Conservation (phyloP, 64 coral and sea anemone species). For the Actinia tenebrosa region DNA sequence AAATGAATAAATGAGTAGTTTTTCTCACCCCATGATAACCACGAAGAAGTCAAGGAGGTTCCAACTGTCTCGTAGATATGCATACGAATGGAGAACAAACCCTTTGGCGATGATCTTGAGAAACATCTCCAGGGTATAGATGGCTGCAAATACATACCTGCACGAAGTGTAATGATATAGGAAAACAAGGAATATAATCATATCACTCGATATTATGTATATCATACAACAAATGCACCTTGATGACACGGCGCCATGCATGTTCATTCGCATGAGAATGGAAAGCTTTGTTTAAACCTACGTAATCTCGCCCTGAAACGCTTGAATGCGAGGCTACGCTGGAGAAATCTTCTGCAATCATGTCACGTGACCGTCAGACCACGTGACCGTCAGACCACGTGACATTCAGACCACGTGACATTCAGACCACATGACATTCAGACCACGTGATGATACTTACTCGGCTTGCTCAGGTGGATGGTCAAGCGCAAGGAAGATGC, state of each 20-base stretch:
- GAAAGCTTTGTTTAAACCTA: too few species aligned
- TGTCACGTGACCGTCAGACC: too few species aligned
- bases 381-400: too few species aligned
- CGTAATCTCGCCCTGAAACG: too few species aligned
- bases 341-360: too few species aligned
- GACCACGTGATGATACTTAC: slow-evolving; percentile 34
- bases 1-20: slow-evolving; percentile 4
- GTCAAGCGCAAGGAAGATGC: slow-evolving; percentile 69
- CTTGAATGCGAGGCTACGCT: too few species aligned
- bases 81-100: slow-evolving; percentile 59
- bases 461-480: slow-evolving; percentile 63
- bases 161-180: neutral
- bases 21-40: slow-evolving; percentile 55
- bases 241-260: too few species aligned
- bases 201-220: too few species aligned
- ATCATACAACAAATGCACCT: too few species aligned
- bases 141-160: slow-evolving; percentile 68
- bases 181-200: too few species aligned
- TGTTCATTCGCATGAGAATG: too few species aligned
- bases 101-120: slow-evolving; percentile 70
- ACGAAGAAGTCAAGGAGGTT: slow-evolving; percentile 79
- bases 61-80: slow-evolving; percentile 78
- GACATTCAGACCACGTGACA: neutral
- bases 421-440: neutral
- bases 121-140: slow-evolving; percentile 72